phyloP scores from a whole-genome alignment of 2,797 vertebrate species.

The Coendou prehensilis region DNA sequence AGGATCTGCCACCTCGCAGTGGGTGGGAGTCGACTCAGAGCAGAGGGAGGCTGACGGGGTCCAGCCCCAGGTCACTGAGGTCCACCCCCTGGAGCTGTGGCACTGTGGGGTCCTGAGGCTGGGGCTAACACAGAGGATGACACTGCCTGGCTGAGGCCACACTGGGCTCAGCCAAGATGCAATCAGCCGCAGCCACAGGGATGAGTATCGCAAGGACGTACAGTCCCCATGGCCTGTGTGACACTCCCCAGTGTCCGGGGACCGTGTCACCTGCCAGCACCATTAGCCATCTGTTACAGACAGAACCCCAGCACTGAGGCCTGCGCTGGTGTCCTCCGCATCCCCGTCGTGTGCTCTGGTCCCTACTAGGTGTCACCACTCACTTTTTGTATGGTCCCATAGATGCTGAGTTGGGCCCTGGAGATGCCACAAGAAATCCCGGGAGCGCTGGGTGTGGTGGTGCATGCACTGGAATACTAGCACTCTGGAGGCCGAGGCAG shows the following conservation, averaged over 20 bases:
- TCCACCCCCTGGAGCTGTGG: neutral
- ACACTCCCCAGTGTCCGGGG: neutral
- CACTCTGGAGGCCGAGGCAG: neutral
- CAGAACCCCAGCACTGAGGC: neutral
- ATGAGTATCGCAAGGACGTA: neutral
- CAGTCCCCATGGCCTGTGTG: neutral
- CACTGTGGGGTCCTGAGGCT: neutral
- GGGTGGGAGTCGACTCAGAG: neutral
- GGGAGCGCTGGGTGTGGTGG: neutral
- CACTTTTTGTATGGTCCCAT: neutral
- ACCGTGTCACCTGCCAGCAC: neutral
- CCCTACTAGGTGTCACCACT: rapidly evolving
- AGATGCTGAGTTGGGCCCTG: too few relatives aligned
- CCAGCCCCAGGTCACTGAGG: neutral
- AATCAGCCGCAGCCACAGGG: neutral
- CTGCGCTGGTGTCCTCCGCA: neutral
- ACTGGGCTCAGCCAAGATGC: neutral
- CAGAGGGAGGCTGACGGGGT: neutral
- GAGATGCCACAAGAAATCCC: neutral
- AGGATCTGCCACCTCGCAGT: too few relatives aligned
- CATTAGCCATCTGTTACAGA: neutral
- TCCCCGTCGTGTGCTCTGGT: neutral
- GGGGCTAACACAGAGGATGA: neutral
- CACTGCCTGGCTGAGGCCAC: neutral
- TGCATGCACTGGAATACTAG: neutral